phyloP scores from a whole-genome alignment of 1,140 invertebrate species.

The Cheumatopsyche charites region DNA sequence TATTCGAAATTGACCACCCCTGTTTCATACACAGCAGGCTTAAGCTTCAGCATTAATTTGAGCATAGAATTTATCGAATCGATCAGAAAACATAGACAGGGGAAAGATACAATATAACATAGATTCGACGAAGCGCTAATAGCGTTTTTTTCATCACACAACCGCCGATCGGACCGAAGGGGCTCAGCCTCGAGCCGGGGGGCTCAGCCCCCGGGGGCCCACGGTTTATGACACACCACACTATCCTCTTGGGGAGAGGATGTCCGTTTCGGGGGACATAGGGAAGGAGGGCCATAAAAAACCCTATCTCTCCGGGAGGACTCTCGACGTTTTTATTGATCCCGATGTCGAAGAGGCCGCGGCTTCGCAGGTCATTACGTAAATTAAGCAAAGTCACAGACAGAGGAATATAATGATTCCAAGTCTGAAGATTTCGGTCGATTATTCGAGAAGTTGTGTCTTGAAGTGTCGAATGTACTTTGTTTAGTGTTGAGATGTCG shows the following conservation, averaged over 20 bases:
- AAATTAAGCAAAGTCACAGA: constrained; percentile 34
- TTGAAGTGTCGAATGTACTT: too few species aligned
- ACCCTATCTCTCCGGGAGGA: constrained; percentile 35
- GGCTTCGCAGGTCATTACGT: constrained; percentile 37
- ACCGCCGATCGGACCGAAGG: constrained; percentile 15
- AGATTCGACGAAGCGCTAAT: constrained; percentile 12
- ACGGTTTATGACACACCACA: constrained; percentile 40
- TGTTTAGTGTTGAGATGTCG: too few species aligned
- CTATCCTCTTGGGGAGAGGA: background rate
- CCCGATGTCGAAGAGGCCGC: constrained; percentile 20
- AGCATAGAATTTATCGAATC: constrained; percentile 19
- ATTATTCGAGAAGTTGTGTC: background rate
- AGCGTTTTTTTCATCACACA: constrained; percentile 22
- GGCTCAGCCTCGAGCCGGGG: background rate
- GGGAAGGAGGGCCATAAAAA: constrained; percentile 38
- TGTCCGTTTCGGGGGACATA: constrained; percentile 2
- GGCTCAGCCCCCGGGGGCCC: constrained; percentile 19
- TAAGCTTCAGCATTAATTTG: background rate
- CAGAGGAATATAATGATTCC: constrained; percentile 22
- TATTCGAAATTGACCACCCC: background rate
- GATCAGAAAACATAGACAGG: background rate
- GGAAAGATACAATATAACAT: too few species aligned
- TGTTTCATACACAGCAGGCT: background rate
- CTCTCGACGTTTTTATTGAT: constrained; percentile 41
- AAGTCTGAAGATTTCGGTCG: too few species aligned